Base-by-base conservation (phyloP, 1,140 invertebrate species). In the Agrypnia vestita region DNA sequence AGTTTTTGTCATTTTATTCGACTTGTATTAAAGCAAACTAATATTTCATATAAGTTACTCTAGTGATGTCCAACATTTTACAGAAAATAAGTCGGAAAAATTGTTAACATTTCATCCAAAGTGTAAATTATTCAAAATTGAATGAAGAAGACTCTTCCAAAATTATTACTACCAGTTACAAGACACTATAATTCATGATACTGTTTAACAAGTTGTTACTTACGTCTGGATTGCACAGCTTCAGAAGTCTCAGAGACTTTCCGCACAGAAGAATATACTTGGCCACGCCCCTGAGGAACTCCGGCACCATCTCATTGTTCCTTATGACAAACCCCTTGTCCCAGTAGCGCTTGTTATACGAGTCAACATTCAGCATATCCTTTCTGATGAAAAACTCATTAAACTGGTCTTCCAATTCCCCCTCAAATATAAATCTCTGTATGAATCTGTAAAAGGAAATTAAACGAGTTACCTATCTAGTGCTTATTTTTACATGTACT, bases 401-500 rank as follows among this genome's bases (percentile, higher is more conserved):
- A 64, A 90, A 91, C 69, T 87, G 80, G 81, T 93, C 92, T 15
- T 92, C 89, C 47, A 91, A 86, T 75, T 90, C 88, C 0, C 92
- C 92, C 84, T 93, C 91, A 76, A 93, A 93, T 82, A 93, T 90
- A 88, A 92, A 93, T 78, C 90, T 87, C 84, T 92, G 89, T n/a
- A 93, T 88, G 78, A 92, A 91, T 81, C 92, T 92, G 76, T 0
- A 86, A 87, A 76, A n/a, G 62, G n/a, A 62, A 53, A 49, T 35
- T 35, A n/a, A n/a, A 35, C 25, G 1, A 35, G 1, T 35, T 3
- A 35, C 25, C 1, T 35, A 1, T 3, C 25, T 35, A 35, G 25
- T 35, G 1, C 6, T 35, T 35, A 35, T 35, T 35, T 35, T 3
- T 35, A 3, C 25, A 35, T 35, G 1, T 35, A 35, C 6, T 35